A percentile compares a stretch with the other conserved stretches of the same genome.
These are phyloP conservation scores for Halcyon badia DNA, from an alignment of 2,797 vertebrate species.

Conservation along the genomic window DNA sequence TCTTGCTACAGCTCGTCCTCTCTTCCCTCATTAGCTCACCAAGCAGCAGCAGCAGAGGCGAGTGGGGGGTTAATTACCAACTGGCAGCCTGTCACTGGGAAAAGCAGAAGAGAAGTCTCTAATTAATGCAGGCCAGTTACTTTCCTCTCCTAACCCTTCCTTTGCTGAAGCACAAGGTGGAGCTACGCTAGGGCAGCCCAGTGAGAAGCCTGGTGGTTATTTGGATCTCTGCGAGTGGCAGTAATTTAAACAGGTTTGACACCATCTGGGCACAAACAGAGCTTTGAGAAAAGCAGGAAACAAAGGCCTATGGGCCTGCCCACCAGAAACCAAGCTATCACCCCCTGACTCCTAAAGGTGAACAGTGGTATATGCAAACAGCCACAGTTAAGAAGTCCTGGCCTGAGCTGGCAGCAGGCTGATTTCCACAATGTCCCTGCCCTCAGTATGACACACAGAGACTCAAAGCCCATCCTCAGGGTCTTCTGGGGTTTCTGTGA, in stretches of 20 bases:
- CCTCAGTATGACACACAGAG: neutral
- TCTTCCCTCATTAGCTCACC: conserved; percentile 63
- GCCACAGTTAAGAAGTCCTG: neutral
- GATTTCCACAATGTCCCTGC: neutral
- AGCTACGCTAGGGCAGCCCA: neutral
- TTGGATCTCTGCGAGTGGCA: neutral
- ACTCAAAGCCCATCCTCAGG: neutral
- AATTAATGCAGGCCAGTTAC: conserved; percentile 29
- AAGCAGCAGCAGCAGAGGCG: neutral
- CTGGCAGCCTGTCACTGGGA: conserved; percentile 23
- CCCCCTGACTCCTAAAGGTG: neutral
- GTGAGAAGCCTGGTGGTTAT: neutral
- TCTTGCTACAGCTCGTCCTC: neutral
- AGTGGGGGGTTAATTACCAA: conserved; percentile 45
- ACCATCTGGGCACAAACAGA: neutral
- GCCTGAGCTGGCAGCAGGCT: neutral
- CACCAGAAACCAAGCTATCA: neutral
- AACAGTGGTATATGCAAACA: neutral
- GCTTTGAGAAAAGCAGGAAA: neutral
- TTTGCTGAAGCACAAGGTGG: conserved; percentile 23
- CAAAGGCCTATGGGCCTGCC: neutral
- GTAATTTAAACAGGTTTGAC: neutral
- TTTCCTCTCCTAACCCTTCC: neutral
- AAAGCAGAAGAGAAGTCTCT: conserved; percentile 28
- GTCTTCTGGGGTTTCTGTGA: neutral